These are phyloP conservation scores for Scrobipalpa atriplicella DNA, from an alignment of 2,888 invertebrate genomes.

Conservation along the genomic window DNA sequence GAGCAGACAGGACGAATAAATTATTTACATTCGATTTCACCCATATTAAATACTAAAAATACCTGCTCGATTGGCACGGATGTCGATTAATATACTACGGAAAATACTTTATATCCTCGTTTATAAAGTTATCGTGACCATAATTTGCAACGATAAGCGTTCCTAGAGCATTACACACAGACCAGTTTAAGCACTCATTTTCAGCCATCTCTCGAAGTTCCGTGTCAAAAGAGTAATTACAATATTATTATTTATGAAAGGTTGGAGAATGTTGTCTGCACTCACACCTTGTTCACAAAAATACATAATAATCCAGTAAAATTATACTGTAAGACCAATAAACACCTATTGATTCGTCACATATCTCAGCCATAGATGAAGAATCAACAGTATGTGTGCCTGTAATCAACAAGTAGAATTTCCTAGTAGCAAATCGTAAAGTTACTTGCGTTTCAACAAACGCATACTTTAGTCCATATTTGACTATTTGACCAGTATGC, in stretches of 20 bases:
- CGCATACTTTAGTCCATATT: neutral
- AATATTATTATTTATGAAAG: constrained; percentile 20
- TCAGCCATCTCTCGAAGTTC: neutral
- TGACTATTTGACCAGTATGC: neutral
- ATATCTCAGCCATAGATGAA: constrained; percentile 32
- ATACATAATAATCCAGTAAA: constrained; percentile 18
- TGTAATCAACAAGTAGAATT: constrained; percentile 34
- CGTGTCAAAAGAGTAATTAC: constrained; percentile 18
- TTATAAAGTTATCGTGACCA: constrained; percentile 15
- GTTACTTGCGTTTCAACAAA: constrained; percentile 1
- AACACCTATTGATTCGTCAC: constrained; percentile 23
- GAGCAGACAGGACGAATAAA: constrained; percentile 53
- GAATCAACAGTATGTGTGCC: constrained; percentile 34
- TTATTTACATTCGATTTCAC: constrained; percentile 67
- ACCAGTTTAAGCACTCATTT: constrained; percentile 9
- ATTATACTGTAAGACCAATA: constrained; percentile 25
- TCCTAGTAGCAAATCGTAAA: constrained; percentile 34
- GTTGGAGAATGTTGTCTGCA: constrained; percentile 18
- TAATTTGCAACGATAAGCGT: constrained; percentile 22
- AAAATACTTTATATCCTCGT: constrained; percentile 11
- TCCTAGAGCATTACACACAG: constrained; percentile 13
- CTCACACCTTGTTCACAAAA: constrained; percentile 2
- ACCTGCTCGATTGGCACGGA: neutral
- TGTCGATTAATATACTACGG: neutral
- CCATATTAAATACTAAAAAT: constrained; percentile 18